Percentiles rank a stretch among this genome's conserved stretches.
Evolutionary conservation across 2,113 vertebrate species (phyloP).

Genomic region (Hippolais icterina): DNA sequence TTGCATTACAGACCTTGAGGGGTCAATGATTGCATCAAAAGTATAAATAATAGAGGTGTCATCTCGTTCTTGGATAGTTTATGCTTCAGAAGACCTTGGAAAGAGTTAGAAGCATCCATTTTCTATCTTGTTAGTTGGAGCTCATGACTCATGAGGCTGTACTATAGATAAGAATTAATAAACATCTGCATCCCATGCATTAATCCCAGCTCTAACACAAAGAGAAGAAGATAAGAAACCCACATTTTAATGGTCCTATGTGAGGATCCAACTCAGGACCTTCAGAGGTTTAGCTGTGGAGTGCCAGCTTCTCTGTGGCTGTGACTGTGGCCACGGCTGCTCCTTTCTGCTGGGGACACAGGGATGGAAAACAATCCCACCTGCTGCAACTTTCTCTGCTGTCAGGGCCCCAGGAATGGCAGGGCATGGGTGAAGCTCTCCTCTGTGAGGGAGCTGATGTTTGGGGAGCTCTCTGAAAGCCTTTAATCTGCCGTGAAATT

Average conservation of each 20-base stretch:
- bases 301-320: background rate
- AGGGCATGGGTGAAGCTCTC: background rate
- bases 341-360: background rate
- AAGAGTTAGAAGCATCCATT: background rate
- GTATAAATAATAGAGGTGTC: background rate
- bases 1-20: background rate
- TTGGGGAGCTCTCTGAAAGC: background rate
- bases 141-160: background rate
- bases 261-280: slow-evolving; percentile 88
- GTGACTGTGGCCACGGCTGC: background rate
- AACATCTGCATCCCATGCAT: background rate
- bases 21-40: background rate
- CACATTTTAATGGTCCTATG: slow-evolving; percentile 70
- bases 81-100: background rate
- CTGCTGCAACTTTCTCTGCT: fast-evolving
- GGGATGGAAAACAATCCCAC: background rate
- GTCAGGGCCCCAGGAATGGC: too few species aligned
- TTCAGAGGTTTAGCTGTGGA: slow-evolving; percentile 67
- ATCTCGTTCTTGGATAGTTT: background rate
- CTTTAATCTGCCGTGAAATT: background rate
- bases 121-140: background rate
- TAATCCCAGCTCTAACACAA: background rate
- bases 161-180: background rate
- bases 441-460: background rate
- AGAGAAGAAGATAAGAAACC: background rate